Evolutionary conservation across 2,888 invertebrate species (phyloP).

Genomic region (Lasioglossum malachurum): DNA sequence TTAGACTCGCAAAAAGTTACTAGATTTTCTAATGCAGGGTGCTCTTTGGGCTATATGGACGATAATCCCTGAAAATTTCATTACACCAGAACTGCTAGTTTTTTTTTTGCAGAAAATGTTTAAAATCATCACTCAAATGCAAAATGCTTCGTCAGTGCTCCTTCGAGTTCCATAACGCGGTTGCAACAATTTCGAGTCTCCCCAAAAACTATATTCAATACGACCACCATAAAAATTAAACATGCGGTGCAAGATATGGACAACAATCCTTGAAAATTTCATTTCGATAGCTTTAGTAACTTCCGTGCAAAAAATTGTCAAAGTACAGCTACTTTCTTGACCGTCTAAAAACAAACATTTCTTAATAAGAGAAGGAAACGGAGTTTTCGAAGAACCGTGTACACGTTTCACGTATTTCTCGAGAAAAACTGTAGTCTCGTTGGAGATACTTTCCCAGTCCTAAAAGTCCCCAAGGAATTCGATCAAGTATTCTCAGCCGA

Average conservation of each 20-base stretch:
- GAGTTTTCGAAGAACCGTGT: not conserved
- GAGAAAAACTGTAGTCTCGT: not conserved
- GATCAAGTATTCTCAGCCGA: not conserved
- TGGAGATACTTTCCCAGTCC: not conserved
- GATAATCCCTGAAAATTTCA: not conserved
- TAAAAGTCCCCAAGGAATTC: not conserved
- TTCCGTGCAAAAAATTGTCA: not conserved
- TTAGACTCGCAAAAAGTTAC: no score
- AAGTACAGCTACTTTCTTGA: not conserved
- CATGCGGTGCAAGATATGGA: not conserved
- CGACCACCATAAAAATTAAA: not conserved
- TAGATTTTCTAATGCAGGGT: no score
- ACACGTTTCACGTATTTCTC: not conserved
- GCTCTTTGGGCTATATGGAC: no score
- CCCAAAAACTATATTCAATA: not conserved
- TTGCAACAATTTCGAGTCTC: not conserved
- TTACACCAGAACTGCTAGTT: no score
- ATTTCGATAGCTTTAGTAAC: not conserved
- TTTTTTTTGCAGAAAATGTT: not conserved
- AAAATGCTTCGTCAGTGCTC: not conserved
- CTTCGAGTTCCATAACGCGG: not conserved
- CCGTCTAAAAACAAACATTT: not conserved
- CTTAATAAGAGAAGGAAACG: not conserved
- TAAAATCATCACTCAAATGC: not conserved
- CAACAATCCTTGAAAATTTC: not conserved